phyloP scores from a whole-genome alignment of 2,888 invertebrate species.

The Lasioglossum leucozonium region DNA sequence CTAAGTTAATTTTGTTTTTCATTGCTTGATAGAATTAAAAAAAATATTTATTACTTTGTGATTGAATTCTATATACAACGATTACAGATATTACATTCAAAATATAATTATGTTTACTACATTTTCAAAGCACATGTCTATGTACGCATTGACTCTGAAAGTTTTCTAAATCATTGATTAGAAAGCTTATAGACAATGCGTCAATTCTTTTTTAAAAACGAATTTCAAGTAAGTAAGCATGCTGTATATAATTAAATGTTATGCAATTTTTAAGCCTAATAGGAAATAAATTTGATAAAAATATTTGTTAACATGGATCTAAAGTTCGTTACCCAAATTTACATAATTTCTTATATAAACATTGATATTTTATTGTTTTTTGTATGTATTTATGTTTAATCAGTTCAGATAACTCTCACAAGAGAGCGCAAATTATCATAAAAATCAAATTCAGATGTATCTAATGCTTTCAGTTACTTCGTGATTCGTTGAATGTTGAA shows the following conservation, averaged over 20 bases:
- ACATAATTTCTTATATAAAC: neutral
- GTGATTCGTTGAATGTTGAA: neutral
- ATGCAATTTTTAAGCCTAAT: neutral
- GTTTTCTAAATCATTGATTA: neutral
- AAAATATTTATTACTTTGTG: neutral
- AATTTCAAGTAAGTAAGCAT: too few species aligned
- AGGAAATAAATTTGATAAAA: neutral
- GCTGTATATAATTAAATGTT: neutral
- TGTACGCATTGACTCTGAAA: neutral
- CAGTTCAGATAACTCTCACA: neutral
- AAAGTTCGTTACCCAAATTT: too few species aligned
- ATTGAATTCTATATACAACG: neutral
- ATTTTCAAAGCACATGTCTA: constrained; percentile 5
- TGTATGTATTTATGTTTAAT: neutral
- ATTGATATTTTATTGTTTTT: neutral
- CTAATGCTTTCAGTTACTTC: neutral
- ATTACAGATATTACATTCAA: neutral
- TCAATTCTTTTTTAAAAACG: neutral
- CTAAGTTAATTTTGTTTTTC: neutral
- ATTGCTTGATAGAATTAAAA: neutral
- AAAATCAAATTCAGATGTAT: neutral
- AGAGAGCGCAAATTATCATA: neutral
- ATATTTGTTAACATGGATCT: too few species aligned
- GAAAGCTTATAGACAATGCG: neutral
- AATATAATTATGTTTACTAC: neutral